Evolutionary conservation across 2,113 vertebrate genomes (phyloP).

Genomic region (Nansenia antarctica): DNA sequence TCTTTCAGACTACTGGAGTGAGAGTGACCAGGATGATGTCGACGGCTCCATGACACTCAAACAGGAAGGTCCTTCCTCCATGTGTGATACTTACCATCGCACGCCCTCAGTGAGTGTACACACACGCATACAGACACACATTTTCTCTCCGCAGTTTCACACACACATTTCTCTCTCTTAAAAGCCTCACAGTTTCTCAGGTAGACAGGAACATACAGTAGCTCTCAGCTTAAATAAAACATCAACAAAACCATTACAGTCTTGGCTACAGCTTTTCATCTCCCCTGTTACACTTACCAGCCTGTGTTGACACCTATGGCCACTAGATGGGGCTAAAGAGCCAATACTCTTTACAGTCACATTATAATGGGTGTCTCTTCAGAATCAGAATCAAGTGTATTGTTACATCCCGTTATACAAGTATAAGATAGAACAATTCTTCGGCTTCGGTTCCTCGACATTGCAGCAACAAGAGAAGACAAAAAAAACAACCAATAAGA

Average conservation of each 20-base stretch:
- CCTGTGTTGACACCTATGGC: slow-evolving; percentile 21
- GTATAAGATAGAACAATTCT: too few species aligned
- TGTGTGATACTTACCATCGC: slow-evolving; percentile 84
- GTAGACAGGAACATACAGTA: slow-evolving; percentile 42
- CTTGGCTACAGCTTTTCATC: slow-evolving; percentile 32
- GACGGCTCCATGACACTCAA: slow-evolving; percentile 89
- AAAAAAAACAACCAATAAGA: too few species aligned
- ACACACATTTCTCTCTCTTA: slow-evolving; percentile 46
- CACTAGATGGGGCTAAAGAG: slow-evolving; percentile 55
- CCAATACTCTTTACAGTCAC: slow-evolving; percentile 17
- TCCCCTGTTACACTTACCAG: too few species aligned
- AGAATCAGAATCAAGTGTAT: too few species aligned
- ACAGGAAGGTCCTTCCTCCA: slow-evolving; percentile 81
- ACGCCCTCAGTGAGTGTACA: slow-evolving; percentile 83
- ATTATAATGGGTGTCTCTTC: background rate
- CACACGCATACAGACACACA: slow-evolving; percentile 1
- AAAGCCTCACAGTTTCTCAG: slow-evolving; percentile 44
- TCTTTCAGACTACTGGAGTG: slow-evolving; percentile 90
- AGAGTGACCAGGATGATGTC: slow-evolving; percentile 90
- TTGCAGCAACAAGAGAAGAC: too few species aligned
- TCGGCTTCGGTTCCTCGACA: too few species aligned
- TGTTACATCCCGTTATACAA: too few species aligned
- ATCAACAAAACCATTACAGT: slow-evolving; percentile 54
- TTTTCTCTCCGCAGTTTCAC: background rate
- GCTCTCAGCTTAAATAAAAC: slow-evolving; percentile 68